Percentiles rank a stretch among this genome's conserved stretches.
These are phyloP conservation scores for Dallia pectoralis DNA, from an alignment of 2,797 vertebrate genomes.

Conservation along the genomic window DNA sequence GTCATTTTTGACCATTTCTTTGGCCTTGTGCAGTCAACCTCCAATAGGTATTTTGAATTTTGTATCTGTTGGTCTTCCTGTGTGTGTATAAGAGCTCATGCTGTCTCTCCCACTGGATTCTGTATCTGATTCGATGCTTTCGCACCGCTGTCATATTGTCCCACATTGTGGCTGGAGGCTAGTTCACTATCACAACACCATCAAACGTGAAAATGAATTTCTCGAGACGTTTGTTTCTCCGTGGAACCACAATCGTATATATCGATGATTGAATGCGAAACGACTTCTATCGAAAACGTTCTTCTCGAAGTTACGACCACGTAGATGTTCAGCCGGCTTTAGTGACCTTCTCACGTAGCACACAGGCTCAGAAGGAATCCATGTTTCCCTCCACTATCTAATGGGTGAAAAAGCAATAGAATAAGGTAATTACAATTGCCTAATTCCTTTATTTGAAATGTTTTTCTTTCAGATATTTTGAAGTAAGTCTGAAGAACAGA, in stretches of 20 bases:
- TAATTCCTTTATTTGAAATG: slow-evolving; percentile 63
- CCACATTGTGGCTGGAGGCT: slow-evolving; percentile 4
- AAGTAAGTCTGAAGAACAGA: slow-evolving; percentile 28
- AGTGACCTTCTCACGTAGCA: slow-evolving; percentile 12
- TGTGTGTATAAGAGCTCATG: no score
- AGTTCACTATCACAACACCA: slow-evolving; percentile 22
- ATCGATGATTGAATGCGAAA: slow-evolving; percentile 1
- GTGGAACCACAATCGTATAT: not conserved
- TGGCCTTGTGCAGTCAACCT: no score
- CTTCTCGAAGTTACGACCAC: slow-evolving; percentile 6
- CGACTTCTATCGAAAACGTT: not conserved
- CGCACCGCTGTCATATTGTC: not conserved
- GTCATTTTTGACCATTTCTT: no score
- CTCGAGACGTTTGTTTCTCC: slow-evolving; percentile 7
- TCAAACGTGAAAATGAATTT: slow-evolving; percentile 28
- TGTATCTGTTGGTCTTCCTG: not conserved
- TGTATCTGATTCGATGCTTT: not conserved
- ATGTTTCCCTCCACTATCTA: slow-evolving; percentile 35
- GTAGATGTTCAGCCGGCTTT: slow-evolving; percentile 13
- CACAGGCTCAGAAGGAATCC: slow-evolving; percentile 10
- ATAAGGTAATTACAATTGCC: slow-evolving; percentile 47
- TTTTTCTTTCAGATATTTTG: slow-evolving; percentile 50
- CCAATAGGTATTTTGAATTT: no score
- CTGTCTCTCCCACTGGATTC: not conserved
- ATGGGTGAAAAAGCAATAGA: slow-evolving; percentile 39